Conservation (phyloP, 1,140 invertebrate species). For the Chrysomallon squamiferum region DNA sequence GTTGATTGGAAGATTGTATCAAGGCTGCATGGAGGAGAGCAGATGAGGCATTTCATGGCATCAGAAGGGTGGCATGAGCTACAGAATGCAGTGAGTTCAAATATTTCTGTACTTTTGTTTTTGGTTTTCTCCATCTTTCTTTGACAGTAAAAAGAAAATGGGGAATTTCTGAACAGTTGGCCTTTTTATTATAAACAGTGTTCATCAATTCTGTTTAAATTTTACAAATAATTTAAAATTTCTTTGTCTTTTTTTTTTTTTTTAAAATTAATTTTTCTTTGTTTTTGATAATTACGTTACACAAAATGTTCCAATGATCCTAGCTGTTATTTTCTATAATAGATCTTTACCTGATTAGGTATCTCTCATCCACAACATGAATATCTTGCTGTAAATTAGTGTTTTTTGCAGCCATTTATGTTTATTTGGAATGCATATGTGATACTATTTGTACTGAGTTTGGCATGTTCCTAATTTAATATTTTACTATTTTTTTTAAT, state of each 20-base stretch:
- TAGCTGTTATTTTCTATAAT: not conserved
- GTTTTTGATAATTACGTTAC: not conserved
- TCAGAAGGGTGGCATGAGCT: conserved; percentile 78
- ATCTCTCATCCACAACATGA: not conserved
- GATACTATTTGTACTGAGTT: no score
- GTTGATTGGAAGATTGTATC: conserved; percentile 85
- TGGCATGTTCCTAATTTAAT: no score
- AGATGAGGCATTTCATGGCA: conserved; percentile 78
- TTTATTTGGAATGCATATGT: no score
- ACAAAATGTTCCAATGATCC: not conserved
- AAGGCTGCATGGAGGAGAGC: conserved; percentile 73
- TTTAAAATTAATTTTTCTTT: not conserved
- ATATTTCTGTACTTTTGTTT: no score
- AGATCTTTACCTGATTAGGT: no score
- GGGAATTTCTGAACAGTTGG: no score
- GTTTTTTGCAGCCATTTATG: no score
- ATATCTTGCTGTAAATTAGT: not conserved
- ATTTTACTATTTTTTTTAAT: not conserved
- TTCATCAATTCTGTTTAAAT: conserved; percentile 78
- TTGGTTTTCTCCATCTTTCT: no score
- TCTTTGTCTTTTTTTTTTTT: not conserved
- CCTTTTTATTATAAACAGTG: conserved; percentile 84
- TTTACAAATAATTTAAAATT: conserved; percentile 70
- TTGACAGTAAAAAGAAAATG: no score
- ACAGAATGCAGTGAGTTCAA: conserved; percentile 72